These are phyloP conservation scores for Sparus aurata DNA, from an alignment of 2,797 vertebrate species.

Conservation along the genomic window DNA sequence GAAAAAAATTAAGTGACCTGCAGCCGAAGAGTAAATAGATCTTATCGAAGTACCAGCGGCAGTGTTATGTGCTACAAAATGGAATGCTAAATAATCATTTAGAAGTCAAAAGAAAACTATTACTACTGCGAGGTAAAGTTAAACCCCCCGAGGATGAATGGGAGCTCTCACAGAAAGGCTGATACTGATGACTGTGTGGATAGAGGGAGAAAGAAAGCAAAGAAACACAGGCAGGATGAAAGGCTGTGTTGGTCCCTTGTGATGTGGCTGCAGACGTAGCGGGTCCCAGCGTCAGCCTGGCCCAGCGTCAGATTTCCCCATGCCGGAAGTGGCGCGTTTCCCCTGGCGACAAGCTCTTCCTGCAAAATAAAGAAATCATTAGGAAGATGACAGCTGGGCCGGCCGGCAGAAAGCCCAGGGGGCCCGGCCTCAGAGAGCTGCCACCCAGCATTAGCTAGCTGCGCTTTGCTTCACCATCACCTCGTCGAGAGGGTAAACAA, in stretches of 20 bases:
- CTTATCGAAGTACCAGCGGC: conserved; percentile 55
- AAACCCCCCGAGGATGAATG: conserved; percentile 74
- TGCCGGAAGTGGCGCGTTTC: conserved; percentile 88
- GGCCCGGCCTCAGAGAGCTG: conserved; percentile 78
- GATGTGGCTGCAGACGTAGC: conserved; percentile 84
- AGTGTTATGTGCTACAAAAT: conserved; percentile 44
- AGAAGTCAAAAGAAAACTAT: conserved; percentile 80
- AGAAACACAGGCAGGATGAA: conserved; percentile 87
- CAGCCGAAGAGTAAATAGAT: conserved; percentile 29
- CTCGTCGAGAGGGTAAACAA: conserved; percentile 74
- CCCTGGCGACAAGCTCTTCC: conserved; percentile 89
- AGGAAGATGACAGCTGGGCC: conserved; percentile 88
- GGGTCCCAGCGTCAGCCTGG: conserved; percentile 76
- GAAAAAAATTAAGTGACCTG: too few species aligned
- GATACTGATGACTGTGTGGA: conserved; percentile 87
- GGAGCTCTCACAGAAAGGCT: conserved; percentile 70
- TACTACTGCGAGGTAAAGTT: conserved; percentile 77
- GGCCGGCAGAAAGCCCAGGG: conserved; percentile 67
- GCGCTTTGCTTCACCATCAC: conserved; percentile 65
- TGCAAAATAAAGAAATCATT: conserved; percentile 93
- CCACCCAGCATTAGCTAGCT: conserved; percentile 82
- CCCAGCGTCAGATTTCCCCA: conserved; percentile 83
- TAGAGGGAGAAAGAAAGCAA: conserved; percentile 84
- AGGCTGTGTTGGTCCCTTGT: conserved; percentile 83
- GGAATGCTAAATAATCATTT: conserved; percentile 78